Percentiles rank a stretch among this genome's conserved stretches.
Conservation (phyloP, 1,140 invertebrate genomes). For the Listronotus oregonensis region DNA sequence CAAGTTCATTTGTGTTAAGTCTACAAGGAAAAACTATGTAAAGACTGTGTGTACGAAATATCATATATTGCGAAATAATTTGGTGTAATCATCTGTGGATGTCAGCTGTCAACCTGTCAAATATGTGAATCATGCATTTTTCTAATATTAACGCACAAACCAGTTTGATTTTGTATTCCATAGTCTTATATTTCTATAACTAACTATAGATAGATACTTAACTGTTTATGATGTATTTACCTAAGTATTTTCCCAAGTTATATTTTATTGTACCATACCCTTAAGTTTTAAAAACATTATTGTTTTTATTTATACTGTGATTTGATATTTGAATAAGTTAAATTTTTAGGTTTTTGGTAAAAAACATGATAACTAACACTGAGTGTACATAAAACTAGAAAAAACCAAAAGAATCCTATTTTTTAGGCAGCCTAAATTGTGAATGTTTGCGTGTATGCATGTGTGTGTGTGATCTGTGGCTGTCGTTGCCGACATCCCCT, state of each 20-base stretch:
- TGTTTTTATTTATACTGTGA: slow-evolving; percentile 7
- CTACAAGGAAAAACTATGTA: not conserved
- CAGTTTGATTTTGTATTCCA: no score
- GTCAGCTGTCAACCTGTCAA: no score
- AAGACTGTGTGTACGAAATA: not conserved
- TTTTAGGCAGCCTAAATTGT: slow-evolving; percentile 35
- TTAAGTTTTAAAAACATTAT: slow-evolving; percentile 7
- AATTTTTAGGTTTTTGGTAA: not conserved
- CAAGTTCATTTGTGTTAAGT: not conserved
- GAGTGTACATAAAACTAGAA: slow-evolving; percentile 25
- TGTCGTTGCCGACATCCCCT: slow-evolving; percentile 27
- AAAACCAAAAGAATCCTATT: slow-evolving; percentile 17
- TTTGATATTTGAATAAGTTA: slow-evolving; percentile 1
- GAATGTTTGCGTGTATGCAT: slow-evolving; percentile 9
- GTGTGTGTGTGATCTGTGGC: slow-evolving; percentile 18
- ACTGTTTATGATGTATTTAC: no score
- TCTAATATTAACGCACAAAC: no score
- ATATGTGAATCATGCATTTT: no score
- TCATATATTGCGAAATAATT: slow-evolving; percentile 12
- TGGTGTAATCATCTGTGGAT: no score
- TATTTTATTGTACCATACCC: no score
- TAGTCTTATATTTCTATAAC: no score
- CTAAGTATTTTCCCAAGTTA: no score
- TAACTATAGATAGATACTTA: no score
- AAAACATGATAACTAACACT: slow-evolving; percentile 15